Base-by-base conservation (phyloP, 2,888 invertebrate genomes). In the Lordiphosa fenestrarum region DNA sequence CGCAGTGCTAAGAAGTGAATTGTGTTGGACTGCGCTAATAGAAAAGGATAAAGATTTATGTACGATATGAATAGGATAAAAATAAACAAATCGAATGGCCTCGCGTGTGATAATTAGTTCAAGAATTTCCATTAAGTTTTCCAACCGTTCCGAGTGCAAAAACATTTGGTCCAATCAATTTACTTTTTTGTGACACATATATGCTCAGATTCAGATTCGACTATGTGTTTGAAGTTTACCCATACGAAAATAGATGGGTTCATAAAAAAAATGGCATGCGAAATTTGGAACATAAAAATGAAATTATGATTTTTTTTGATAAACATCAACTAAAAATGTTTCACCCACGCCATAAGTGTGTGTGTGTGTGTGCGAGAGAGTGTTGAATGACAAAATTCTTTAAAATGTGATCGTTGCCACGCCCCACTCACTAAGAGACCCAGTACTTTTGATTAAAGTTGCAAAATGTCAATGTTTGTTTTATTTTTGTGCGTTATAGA, bases 81-180 rank as follows among this genome's bases (percentile, higher is more conserved):
- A 42, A 5, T 37, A 15, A 38, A 41, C 13, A 5, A 49, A 13
- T 23, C 7, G 2, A 25, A 30, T 25, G 30, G 44, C 33, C 9
- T 10, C 44, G 30, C 15, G 44, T 44, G 33, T 44, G 44, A 5
- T 44, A 44, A 44, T 44, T 44, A 44, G 15, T 44, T 33, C 13
- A 15, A 23, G 15, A 44, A 39, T 53, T 52, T 12, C 10, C 23
- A 42, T 41, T n/a, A 33, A 41, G 37, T 33, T 49, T 49, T 25
- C 38, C 23, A 53, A 52, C 51, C 52, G 66, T 56, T 69, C 60
- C 71, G 73, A 71, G 74, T 71, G 73, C 71, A 73, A 73, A 68
- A 71, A 66, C 72, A 81, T 77, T 74, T 66, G 82, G 15, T 72
- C 51, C 49, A 70, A 74, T 74, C 66, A 77, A 77, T 70, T 81